Base-by-base conservation (phyloP, 2,888 invertebrate genomes). In the Toxonevra muliebris region DNA sequence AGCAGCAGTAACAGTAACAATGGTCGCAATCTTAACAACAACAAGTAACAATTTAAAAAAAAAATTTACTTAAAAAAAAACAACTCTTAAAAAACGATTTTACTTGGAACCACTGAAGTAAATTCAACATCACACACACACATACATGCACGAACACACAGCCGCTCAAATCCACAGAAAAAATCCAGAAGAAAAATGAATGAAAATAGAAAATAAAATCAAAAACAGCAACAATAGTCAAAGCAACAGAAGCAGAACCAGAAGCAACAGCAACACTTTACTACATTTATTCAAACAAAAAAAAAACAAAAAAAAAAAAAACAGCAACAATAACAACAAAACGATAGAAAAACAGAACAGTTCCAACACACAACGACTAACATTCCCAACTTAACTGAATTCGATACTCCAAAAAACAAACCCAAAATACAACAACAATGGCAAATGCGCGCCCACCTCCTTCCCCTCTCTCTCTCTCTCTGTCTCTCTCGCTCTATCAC, bases 101-200 rank as follows among this genome's bases (percentile, higher is more conserved):
- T 7, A 30, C 30, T 30, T 30, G 30, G 30, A 30, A 30, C 7
- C 30, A 30, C 30, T 30, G 30, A 30, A 48, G 48, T 48, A n/a
- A 48, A 15, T 48, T 15, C 13, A n/a, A 12, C 50, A 19, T 48
- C 61, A 48, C 12, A 66, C 19, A 17, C 5, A 8, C 52, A 50
- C 79, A 76, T 79, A 78, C 77, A 79, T 74, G 74, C 67, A 65
- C 75, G 68, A 71, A 62, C 54, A 55, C 43, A 70, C 40, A 20
- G 30, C 20, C n/a, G 41, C 20, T n/a, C 62, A 15, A 55, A 41
- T 65, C 70, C 68, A 57, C 17, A 48, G 11, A 45, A 48, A 45
- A 13, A 15, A 48, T 9, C 40, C 57, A 40, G 57, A 45, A 8
- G 20, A n/a, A n/a, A 48, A 53, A 17, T 53, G 53, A 15, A n/a